Base-by-base conservation (phyloP, 2,113 vertebrate species). In the Mus musculus region DNA sequence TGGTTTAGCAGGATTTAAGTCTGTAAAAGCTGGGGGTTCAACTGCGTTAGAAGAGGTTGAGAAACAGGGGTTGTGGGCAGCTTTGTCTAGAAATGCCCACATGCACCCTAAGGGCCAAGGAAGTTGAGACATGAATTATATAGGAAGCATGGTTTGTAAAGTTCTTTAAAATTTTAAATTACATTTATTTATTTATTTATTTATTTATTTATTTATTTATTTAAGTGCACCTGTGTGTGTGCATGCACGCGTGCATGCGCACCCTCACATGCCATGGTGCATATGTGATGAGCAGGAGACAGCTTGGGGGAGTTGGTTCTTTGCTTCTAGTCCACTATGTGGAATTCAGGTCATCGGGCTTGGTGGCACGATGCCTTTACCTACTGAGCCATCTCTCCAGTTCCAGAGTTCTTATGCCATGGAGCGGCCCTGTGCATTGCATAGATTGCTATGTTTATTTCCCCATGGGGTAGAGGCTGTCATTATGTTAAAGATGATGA, bases 81-180 rank as follows among this genome's bases (percentile, higher is more conserved):
- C 59, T 49, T n/a, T 61, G 52, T 24, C 52, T 76, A 49, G 52
- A 11, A 86, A 42, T 84, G 3, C 2, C n/a, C 1, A 10, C 28
- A 1, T 1, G 2, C 1, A 0, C 13, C 17, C 5, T 1, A 6
- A 85, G 77, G 22, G 4, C 67, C 72, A 10, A 63, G 2, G 56
- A 65, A 46, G 36, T 16, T 7, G 81, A 73, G 13, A 33, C 8
- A 1, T 10, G 28, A 76, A 7, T 90, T 61, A 52, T 49, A 52
- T 36, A 14, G 19, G 19, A 36, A 36, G 20, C 63, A 17, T 7
- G 17, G 24, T 39, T 69, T 90, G 33, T 52, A 19, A 77, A 90
- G 42, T 28, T 28, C 42, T 78, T 77, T 46, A 86, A 36, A 22
- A 3, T 13, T 67, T 67, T 61, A 42, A 84, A 39, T 84, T 63